phyloP scores from a whole-genome alignment of 2,797 vertebrate genomes.

The Lemur catta region DNA sequence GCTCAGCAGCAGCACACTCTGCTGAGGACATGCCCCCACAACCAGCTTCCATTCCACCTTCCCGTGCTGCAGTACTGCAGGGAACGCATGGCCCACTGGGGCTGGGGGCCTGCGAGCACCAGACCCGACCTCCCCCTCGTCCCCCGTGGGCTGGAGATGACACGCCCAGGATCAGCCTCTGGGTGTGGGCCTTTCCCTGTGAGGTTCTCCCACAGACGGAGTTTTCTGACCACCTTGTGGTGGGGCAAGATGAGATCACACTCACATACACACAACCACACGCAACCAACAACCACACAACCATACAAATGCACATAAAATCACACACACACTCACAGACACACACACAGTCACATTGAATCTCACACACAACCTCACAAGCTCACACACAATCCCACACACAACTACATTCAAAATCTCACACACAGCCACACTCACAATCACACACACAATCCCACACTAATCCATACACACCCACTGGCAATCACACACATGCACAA shows the following conservation, averaged over 20 bases:
- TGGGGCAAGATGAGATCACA: background rate
- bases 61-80: too few species aligned
- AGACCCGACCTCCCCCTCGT: too few species aligned
- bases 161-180: too few species aligned
- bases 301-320: background rate
- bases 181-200: too few species aligned
- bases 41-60: too few species aligned
- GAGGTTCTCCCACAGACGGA: too few species aligned
- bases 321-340: background rate
- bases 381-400: background rate
- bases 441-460: background rate
- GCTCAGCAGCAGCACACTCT: too few species aligned
- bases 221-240: too few species aligned
- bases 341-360: background rate
- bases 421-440: background rate
- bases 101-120: too few species aligned
- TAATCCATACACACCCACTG: background rate
- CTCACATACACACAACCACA: background rate
- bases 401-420: background rate
- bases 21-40: too few species aligned
- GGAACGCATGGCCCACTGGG: too few species aligned
- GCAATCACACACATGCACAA: background rate
- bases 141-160: too few species aligned
- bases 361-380: background rate
- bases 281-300: background rate